Evolutionary conservation across 1,140 invertebrate species (phyloP).

Genomic region (Glossosoma conforme): DNA sequence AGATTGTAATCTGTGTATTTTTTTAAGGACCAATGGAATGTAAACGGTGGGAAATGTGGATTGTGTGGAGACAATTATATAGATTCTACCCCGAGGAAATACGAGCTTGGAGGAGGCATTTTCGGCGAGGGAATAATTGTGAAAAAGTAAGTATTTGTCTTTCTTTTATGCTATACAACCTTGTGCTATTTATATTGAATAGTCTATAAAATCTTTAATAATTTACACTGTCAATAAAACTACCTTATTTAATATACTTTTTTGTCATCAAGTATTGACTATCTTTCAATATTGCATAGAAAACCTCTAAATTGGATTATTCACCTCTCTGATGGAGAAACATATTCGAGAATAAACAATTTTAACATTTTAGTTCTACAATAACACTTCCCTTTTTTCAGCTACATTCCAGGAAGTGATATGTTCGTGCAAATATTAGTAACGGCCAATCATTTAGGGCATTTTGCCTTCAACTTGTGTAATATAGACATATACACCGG

Average conservation of each 20-base stretch:
- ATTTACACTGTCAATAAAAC: background rate
- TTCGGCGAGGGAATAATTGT: slow-evolving; percentile 56
- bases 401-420: slow-evolving; percentile 34
- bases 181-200: background rate
- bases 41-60: slow-evolving; percentile 54
- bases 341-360: too few species aligned
- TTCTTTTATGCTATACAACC: background rate
- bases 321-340: background rate
- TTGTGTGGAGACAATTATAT: slow-evolving; percentile 55
- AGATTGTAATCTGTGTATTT: background rate
- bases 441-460: slow-evolving; percentile 48
- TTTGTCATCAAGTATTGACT: background rate
- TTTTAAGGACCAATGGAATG: slow-evolving; percentile 40
- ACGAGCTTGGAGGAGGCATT: slow-evolving; percentile 55
- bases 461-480: slow-evolving; percentile 51
- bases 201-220: background rate
- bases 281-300: background rate
- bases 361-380: background rate
- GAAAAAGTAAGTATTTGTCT: slow-evolving; percentile 23
- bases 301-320: background rate
- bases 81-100: slow-evolving; percentile 48
- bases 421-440: slow-evolving; percentile 40
- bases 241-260: background rate
- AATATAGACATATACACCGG: slow-evolving; percentile 31
- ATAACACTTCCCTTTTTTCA: slow-evolving; percentile 11